phyloP scores from a whole-genome alignment of 2,888 invertebrate genomes.

The Acanthosepion pharaonis region DNA sequence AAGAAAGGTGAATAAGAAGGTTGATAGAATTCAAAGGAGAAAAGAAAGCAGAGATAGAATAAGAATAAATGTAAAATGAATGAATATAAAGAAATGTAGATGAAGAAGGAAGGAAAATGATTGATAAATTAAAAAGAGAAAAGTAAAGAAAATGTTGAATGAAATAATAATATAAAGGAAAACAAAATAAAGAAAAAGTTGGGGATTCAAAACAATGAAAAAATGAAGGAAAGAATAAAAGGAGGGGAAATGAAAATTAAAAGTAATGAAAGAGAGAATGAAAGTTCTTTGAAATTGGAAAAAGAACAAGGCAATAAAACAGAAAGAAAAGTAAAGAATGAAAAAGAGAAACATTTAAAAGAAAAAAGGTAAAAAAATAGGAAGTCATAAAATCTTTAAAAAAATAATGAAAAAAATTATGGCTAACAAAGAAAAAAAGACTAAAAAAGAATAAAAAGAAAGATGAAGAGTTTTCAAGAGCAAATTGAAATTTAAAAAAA shows the following conservation, averaged over 20 bases:
- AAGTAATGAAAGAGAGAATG: not conserved
- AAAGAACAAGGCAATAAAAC: not conserved
- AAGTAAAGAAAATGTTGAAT: not conserved
- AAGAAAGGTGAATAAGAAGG: not conserved
- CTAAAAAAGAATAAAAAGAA: not conserved
- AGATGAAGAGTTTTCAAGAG: not conserved
- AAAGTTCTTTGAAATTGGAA: not conserved
- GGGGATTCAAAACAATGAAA: not conserved
- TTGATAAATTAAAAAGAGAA: too few species aligned
- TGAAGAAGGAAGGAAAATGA: too few species aligned
- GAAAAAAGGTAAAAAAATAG: not conserved
- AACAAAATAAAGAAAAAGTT: not conserved
- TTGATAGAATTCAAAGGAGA: not conserved
- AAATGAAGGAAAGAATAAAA: not conserved
- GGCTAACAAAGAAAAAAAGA: not conserved
- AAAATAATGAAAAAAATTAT: not conserved
- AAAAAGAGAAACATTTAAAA: not conserved
- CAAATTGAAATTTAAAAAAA: not conserved
- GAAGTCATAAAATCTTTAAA: too few species aligned
- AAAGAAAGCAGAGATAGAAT: not conserved
- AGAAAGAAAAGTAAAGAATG: not conserved
- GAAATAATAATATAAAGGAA: not conserved
- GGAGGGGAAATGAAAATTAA: not conserved
- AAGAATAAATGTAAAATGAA: not conserved
- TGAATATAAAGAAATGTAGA: not conserved